Percentiles rank a stretch among this genome's conserved stretches.
Evolutionary conservation across 2,797 vertebrate species (phyloP).

Genomic region (Craterocephalus amniculus): DNA sequence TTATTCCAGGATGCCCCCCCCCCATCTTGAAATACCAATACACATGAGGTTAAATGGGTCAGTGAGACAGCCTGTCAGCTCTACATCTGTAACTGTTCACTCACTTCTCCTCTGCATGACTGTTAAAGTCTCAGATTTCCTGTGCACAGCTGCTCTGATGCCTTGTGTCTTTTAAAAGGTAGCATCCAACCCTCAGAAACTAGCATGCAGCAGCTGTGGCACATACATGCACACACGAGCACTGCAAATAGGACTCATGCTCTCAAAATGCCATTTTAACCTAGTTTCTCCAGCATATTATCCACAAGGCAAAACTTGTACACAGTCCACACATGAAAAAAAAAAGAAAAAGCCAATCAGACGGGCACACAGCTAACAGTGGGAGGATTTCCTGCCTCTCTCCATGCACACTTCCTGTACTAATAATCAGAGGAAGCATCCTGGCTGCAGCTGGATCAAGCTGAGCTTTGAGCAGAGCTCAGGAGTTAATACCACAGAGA

Average conservation of each 20-base stretch:
- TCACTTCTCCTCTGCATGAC: conserved; percentile 10
- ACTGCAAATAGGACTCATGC: not conserved
- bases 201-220: conserved; percentile 26
- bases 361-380: conserved; percentile 74
- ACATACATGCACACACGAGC: not conserved
- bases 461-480: conserved; percentile 10
- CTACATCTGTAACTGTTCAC: conserved; percentile 4
- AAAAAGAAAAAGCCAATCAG: conserved; percentile 41
- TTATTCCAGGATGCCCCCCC: no score
- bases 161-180: conserved; percentile 12
- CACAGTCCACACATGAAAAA: conserved; percentile 1
- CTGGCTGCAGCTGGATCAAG: conserved; percentile 70
- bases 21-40: not conserved
- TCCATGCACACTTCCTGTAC: conserved; percentile 84
- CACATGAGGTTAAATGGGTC: conserved; percentile 34
- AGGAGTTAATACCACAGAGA: conserved; percentile 11
- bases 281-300: not conserved
- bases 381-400: conserved; percentile 88
- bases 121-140: conserved; percentile 13
- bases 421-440: conserved; percentile 92
- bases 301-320: conserved; percentile 16
- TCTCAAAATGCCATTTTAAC: not conserved
- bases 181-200: conserved; percentile 14
- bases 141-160: conserved; percentile 27
- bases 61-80: conserved; percentile 24